Evolutionary conservation across 2,888 invertebrate species (phyloP).

Genomic region (Acrocyrtus sp.): DNA sequence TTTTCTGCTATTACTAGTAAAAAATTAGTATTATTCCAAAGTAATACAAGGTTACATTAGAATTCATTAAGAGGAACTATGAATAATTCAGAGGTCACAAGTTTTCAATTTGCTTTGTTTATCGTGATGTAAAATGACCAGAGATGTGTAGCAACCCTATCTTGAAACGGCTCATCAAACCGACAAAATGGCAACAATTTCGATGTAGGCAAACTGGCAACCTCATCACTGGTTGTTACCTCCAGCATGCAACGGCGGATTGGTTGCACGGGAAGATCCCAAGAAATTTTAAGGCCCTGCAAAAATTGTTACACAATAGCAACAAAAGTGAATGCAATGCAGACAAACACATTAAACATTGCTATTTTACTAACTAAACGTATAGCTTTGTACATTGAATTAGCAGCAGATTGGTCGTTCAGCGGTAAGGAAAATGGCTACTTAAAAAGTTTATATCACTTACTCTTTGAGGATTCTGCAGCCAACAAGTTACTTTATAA

Average conservation of each 20-base stretch:
- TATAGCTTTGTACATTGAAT: neutral
- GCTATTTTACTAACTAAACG: too few relatives aligned
- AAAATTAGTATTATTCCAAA: too few relatives aligned
- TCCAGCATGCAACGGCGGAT: neutral
- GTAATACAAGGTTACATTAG: too few relatives aligned
- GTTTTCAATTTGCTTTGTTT: neutral
- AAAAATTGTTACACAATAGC: neutral
- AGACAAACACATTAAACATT: too few relatives aligned
- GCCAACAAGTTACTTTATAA: neutral
- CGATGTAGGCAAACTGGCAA: neutral
- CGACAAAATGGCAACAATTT: neutral
- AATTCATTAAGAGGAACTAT: too few relatives aligned
- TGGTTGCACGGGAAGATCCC: conserved; percentile 16
- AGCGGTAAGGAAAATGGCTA: neutral
- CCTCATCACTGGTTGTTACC: neutral
- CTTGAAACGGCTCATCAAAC: neutral
- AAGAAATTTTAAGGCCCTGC: conserved; percentile 8
- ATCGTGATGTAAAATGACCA: conserved; percentile 1
- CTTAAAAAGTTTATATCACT: neutral
- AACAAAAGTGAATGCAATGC: neutral
- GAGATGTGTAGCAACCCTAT: conserved; percentile 2
- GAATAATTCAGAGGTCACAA: too few relatives aligned
- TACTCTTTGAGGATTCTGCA: conserved; percentile 1
- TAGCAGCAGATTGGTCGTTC: too few relatives aligned
- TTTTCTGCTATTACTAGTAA: too few relatives aligned